Conservation (phyloP, 2,797 vertebrate genomes). For the Notoglanidium macrostoma region DNA sequence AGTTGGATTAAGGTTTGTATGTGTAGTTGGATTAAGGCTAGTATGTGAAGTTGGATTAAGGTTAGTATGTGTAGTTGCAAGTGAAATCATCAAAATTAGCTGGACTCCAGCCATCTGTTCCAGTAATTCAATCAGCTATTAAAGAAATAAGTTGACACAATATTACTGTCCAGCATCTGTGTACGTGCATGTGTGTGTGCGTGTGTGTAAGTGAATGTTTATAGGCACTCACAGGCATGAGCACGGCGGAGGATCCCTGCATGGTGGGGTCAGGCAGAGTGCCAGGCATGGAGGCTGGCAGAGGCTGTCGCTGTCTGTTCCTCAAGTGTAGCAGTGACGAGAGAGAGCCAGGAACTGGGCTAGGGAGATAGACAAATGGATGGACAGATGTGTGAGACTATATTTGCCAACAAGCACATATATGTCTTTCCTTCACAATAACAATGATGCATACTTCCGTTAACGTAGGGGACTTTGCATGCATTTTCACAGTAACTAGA, state of each 20-base stretch:
- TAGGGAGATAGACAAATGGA: constrained; percentile 61
- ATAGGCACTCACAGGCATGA: constrained; percentile 94
- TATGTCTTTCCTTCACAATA: background rate
- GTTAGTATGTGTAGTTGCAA: background rate
- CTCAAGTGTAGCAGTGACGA: constrained; percentile 97
- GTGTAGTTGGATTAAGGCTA: no score
- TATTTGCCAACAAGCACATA: background rate
- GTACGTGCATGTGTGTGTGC: constrained; percentile 39
- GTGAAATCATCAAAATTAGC: background rate
- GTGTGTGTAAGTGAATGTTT: constrained; percentile 54
- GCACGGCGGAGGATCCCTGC: constrained; percentile 96
- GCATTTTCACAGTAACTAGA: constrained; percentile 8
- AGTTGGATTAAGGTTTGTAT: background rate
- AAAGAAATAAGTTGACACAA: background rate
- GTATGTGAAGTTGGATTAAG: background rate
- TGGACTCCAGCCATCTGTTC: background rate
- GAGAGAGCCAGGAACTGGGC: constrained; percentile 97
- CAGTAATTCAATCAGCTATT: background rate
- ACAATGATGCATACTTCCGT: constrained; percentile 4
- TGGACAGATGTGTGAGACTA: constrained; percentile 24
- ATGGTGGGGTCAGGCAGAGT: constrained; percentile 97
- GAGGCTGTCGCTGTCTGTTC: constrained; percentile 98
- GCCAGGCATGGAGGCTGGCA: constrained; percentile 99
- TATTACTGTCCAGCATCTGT: background rate
- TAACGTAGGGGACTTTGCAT: background rate